A percentile compares a stretch with the other conserved stretches of the same genome.
Evolutionary conservation across 1,140 invertebrate genomes (phyloP).

Genomic region (Brachionus asplanchnoidis): DNA sequence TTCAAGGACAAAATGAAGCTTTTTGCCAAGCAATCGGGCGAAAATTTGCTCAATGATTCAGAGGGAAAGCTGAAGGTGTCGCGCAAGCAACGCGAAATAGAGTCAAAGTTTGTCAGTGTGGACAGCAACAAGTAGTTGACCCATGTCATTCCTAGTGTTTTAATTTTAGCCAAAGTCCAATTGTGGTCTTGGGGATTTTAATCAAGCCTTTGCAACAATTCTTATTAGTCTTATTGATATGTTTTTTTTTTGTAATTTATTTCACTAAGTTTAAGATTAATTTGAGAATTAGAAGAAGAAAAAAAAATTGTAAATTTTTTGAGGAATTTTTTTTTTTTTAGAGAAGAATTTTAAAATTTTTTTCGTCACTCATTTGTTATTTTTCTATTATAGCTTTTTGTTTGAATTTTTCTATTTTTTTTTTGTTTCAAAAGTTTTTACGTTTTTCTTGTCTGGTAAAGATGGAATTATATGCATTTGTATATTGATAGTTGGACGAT

Average conservation of each 20-base stretch:
- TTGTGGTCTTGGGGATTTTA: neutral
- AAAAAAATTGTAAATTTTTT: conserved; percentile 1
- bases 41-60: neutral
- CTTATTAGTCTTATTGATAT: neutral
- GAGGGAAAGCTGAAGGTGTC: conserved; percentile 12
- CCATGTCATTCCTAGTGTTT: neutral
- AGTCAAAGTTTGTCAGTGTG: neutral
- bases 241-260: conserved; percentile 15
- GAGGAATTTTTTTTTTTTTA: neutral
- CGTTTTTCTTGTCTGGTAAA: neutral
- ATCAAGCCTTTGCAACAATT: neutral
- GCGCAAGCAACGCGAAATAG: conserved; percentile 25
- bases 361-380: neutral
- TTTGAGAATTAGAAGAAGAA: neutral
- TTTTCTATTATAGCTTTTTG: neutral
- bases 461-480: neutral
- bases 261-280: neutral
- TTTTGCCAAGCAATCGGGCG: conserved; percentile 40
- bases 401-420: neutral
- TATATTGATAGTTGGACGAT: neutral
- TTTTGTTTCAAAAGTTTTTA: neutral
- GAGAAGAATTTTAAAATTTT: neutral
- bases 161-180: neutral
- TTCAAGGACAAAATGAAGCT: conserved; percentile 41
- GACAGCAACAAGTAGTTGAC: neutral